These are phyloP conservation scores for Hemichromis elongatus DNA, from an alignment of 2,113 vertebrate species.

Conservation along the genomic window DNA sequence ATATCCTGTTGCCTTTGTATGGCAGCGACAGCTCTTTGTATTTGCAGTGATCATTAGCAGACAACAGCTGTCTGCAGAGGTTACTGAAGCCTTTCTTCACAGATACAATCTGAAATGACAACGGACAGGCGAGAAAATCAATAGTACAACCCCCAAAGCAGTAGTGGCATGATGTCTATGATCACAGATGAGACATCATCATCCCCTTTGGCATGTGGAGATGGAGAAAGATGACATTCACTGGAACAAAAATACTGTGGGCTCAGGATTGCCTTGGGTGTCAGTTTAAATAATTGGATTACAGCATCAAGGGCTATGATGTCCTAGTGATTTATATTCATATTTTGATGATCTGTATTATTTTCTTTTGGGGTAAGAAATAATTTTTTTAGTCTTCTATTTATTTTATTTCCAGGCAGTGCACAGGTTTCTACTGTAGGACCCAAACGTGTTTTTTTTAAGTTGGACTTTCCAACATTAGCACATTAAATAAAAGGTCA, in stretches of 20 bases:
- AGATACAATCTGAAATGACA: constrained; percentile 30
- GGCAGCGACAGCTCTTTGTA: not conserved
- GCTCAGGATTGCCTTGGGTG: not conserved
- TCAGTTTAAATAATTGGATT: not conserved
- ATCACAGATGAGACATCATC: constrained; percentile 12
- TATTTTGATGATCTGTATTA: not conserved
- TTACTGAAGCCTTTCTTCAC: not conserved
- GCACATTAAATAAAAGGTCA: not conserved
- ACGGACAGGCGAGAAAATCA: constrained; percentile 22
- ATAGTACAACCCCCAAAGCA: constrained; percentile 22
- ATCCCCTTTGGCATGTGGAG: not conserved
- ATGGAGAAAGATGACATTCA: not conserved
- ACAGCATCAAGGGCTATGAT: not conserved
- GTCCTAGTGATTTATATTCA: not conserved
- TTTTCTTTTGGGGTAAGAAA: not conserved
- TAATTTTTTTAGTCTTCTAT: not conserved
- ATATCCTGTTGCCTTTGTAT: not conserved
- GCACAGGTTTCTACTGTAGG: fast-evolving
- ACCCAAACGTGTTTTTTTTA: fast-evolving
- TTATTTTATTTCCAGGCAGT: not conserved
- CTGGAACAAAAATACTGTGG: not conserved
- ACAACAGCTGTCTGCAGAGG: constrained; percentile 11
- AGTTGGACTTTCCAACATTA: constrained; percentile 5
- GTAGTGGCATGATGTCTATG: constrained; percentile 8
- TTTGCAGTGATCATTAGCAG: constrained; percentile 25